phyloP scores from a whole-genome alignment of 2,113 vertebrate genomes.

The Helogale parvula region DNA sequence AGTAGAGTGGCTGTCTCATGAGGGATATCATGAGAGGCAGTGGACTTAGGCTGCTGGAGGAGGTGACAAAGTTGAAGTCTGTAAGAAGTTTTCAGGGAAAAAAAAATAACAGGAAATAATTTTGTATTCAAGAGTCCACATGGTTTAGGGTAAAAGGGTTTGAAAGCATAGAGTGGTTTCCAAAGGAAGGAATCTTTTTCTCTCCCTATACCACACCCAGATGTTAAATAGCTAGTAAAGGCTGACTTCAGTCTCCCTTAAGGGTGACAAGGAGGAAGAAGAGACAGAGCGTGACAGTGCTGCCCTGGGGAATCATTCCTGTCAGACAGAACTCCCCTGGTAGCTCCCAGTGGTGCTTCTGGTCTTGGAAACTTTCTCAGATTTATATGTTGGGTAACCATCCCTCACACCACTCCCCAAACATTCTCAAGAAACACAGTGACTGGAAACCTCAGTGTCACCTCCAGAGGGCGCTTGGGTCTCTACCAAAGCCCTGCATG shows the following conservation, averaged over 20 bases:
- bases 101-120: slow-evolving; percentile 35
- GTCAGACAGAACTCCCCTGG: not conserved
- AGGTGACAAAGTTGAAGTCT: not conserved
- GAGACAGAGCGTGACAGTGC: not conserved
- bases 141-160: not conserved
- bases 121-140: slow-evolving; percentile 10
- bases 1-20: not conserved
- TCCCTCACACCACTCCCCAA: fast-evolving
- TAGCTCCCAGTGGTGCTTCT: not conserved
- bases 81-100: not conserved
- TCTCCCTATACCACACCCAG: not conserved
- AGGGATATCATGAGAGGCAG: not conserved
- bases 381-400: not conserved
- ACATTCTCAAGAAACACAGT: not conserved
- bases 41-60: not conserved
- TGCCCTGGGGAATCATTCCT: not conserved
- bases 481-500: slow-evolving; percentile 34
- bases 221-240: not conserved
- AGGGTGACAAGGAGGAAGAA: not conserved
- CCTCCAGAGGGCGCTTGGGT: slow-evolving; percentile 67
- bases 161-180: not conserved
- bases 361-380: not conserved
- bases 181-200: not conserved
- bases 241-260: not conserved
- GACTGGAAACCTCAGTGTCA: not conserved